Base-by-base conservation (phyloP, 2,888 invertebrate genomes). In the Magallana nippona region DNA sequence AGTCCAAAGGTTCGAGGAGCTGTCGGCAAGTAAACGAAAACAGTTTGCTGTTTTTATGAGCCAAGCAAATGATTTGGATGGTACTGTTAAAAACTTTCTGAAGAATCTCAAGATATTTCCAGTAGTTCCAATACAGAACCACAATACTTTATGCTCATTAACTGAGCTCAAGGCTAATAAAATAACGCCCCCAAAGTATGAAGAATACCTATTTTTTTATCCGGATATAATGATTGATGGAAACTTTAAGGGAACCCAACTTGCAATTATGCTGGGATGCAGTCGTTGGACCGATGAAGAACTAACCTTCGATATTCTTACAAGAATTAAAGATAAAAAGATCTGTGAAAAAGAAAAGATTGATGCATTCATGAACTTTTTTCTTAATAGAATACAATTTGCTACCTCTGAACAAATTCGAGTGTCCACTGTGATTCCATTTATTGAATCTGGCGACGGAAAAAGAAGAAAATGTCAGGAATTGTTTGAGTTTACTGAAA, bases 401-500 rank as follows among this genome's bases (percentile, higher is more conserved):
- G 63, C 27, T 15, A 63, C 11, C 13, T 11, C 63, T 13, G 15
- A 63, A 63, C 63, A 63, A 19, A 56, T 79, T 8, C 11, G 13
- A 17, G 63, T 79, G 11, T 62, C 79, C 1, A 27, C 27, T 44
- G 3, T 17, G 17, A 19, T 83, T 15, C 63, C 32, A 56, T 83
- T 83, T 79, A 56, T 79, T 11, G 2, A 13, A 11, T 63, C 44
- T 32, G 56, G 13, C 11, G 15, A 15, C 63, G 57, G 79, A 10
- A 19, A 71, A 55, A 3, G 32, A 56, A 63, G 79, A 32, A 44
- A 10, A 63, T 55, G 71, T 1, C 15, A 27, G 2, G 79, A 83
- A 57, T 10, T 83, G n/a, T 83, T 27, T 79, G 83, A 79, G 17
- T 27, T 11, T 22, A 63, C 63, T 15, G 63, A 63, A 22, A 22